phyloP scores from a whole-genome alignment of 2,113 vertebrate genomes.

The Ailuropoda melanoleuca region DNA sequence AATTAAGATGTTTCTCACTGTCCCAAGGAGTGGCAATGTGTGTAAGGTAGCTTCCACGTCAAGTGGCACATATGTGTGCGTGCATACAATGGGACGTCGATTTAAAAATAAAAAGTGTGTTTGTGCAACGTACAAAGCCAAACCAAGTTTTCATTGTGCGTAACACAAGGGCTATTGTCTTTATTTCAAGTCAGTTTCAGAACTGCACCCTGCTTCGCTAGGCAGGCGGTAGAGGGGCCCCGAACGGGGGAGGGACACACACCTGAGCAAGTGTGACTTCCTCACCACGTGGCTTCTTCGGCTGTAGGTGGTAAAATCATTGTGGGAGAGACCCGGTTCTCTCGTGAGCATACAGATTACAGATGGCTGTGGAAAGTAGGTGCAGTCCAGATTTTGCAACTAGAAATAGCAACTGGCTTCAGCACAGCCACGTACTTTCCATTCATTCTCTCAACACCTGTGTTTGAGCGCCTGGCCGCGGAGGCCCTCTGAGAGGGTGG shows the following conservation, averaged over 20 bases:
- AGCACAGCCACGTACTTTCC: background rate
- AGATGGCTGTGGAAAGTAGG: background rate
- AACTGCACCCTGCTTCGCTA: too few species aligned
- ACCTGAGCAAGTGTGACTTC: background rate
- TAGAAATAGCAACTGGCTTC: background rate
- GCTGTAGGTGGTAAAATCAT: background rate
- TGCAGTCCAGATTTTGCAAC: background rate
- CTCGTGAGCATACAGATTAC: background rate
- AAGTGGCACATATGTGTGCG: rapidly evolving
- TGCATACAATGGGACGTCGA: rapidly evolving
- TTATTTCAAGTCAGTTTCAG: background rate
- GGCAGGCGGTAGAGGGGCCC: background rate
- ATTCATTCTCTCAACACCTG: too few species aligned
- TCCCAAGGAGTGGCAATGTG: rapidly evolving
- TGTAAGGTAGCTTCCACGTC: rapidly evolving
- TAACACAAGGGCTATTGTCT: background rate
- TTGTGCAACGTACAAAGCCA: background rate
- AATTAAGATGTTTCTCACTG: background rate
- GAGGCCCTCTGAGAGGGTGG: background rate
- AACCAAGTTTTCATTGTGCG: background rate
- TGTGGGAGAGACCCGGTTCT: background rate
- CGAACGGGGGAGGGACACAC: too few species aligned
- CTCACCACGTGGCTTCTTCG: background rate
- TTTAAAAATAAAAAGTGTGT: background rate
- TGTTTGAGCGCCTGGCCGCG: rapidly evolving